phyloP scores from a whole-genome alignment of 2,888 invertebrate species.

The Eilema depressum region DNA sequence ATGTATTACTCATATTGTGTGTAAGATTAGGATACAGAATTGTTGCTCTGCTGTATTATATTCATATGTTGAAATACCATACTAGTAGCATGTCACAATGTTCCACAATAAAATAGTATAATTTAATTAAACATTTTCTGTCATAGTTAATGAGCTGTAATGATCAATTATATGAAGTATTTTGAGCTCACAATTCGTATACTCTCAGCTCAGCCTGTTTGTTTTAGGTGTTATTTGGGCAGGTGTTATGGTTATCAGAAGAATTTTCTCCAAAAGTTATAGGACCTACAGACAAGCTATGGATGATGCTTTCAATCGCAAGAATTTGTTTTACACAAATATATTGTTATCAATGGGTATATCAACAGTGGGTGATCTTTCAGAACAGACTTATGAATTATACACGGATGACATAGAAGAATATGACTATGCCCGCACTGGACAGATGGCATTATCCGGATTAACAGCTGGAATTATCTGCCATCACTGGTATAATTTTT shows the following conservation, averaged over 20 bases:
- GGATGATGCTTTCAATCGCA: slow-evolving; percentile 85
- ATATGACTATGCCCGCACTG: slow-evolving; percentile 88
- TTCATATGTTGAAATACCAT: background rate
- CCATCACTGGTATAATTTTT: slow-evolving; percentile 94
- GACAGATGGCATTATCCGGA: slow-evolving; percentile 93
- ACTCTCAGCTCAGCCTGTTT: slow-evolving; percentile 44
- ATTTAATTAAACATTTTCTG: background rate
- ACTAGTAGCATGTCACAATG: background rate
- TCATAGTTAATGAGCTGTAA: background rate
- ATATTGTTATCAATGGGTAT: slow-evolving; percentile 91
- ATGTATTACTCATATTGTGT: background rate
- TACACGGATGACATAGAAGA: slow-evolving; percentile 82
- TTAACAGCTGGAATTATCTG: slow-evolving; percentile 92
- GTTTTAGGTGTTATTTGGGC: slow-evolving; percentile 62
- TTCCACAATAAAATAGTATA: background rate
- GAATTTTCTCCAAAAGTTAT: slow-evolving; percentile 64
- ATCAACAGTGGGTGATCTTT: slow-evolving; percentile 92
- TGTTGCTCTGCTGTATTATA: background rate
- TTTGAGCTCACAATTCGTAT: background rate
- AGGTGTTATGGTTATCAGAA: slow-evolving; percentile 61
- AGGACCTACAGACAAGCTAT: slow-evolving; percentile 61
- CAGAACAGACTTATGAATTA: slow-evolving; percentile 94
- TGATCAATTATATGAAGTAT: background rate
- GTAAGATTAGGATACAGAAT: background rate
- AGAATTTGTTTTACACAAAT: slow-evolving; percentile 93